Evolutionary conservation across 2,113 vertebrate species (phyloP), one percentile per base, ranked within the genome.

Genomic region (Semnornis frantzii): DNA sequence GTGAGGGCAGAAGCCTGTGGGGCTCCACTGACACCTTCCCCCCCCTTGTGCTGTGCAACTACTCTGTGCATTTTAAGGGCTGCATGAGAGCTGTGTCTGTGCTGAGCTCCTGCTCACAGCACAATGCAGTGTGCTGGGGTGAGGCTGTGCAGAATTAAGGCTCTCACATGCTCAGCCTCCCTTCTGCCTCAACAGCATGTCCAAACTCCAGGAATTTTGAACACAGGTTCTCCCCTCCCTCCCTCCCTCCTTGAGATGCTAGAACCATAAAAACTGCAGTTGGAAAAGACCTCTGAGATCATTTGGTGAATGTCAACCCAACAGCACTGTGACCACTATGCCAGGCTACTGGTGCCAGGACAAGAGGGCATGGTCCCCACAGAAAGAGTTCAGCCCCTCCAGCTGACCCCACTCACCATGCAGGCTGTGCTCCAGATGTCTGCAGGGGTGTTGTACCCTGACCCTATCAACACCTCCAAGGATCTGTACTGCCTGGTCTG

Each of bases 381-480:
- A 44, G 55, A 14, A 21, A 5, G 3, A 2, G 58, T 8, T 25
- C 4, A 27, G 12, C 2, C 1, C 8, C 66, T 42, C 34, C 4
- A 8, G 39, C 6, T 60, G 55, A 68, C 15, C 34, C 18, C 58
- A 82, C 83, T 98, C 98, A 99, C 99, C 99, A 99, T 99, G 96
- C 99, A 99, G 1, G 99, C 99, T 0, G 99, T 99, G 98, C 99
- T 99, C 99, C 99, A 99, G 96, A 99, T 99, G 96, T 99, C 99
- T 33, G 99, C 99, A 5, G 99, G 99, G 8, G 99, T 99, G 89
- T 98, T 97, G 46, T 99, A 99, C n/a, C 99, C 99, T 0, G 98
- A 96, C 13, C 99, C 99, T 42, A 99, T 98, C 81, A 99, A 86
- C 75, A 99, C 99, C 96, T 99, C 99, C 89, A 99, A 94, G 42